Conservation (phyloP, 2,797 vertebrate genomes). For the Enteromius thamalakanensis region DNA sequence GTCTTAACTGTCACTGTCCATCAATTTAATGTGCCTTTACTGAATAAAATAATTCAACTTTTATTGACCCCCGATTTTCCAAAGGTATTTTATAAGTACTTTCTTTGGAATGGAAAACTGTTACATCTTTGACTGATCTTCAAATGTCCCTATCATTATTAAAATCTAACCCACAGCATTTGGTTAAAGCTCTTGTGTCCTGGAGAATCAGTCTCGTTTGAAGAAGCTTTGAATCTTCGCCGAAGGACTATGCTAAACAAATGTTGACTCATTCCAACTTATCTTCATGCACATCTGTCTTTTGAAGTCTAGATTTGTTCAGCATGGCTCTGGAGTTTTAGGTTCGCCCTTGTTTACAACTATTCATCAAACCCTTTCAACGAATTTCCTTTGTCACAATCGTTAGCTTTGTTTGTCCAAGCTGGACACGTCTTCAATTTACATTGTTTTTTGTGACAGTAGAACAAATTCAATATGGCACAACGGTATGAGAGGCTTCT, state of each 20-base stretch:
- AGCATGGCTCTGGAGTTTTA: constrained; percentile 2
- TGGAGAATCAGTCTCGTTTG: not conserved
- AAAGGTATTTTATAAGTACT: not conserved
- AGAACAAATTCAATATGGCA: constrained; percentile 4
- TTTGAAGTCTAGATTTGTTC: constrained; percentile 31
- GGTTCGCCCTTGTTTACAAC: not conserved
- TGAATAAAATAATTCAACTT: not conserved
- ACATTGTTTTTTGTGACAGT: not conserved
- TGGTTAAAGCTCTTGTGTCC: not conserved
- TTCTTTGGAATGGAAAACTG: not conserved
- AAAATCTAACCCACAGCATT: not conserved
- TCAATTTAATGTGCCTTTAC: not conserved
- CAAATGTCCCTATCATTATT: not conserved
- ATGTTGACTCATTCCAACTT: not conserved
- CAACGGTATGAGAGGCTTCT: not conserved
- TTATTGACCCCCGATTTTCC: not conserved
- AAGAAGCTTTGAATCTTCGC: not conserved
- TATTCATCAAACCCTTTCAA: constrained; percentile 17
- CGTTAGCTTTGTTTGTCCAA: not conserved
- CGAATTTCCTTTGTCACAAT: constrained; percentile 7
- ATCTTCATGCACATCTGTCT: not conserved
- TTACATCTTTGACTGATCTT: not conserved
- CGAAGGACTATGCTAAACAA: not conserved
- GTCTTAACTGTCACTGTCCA: not conserved
- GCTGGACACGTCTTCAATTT: constrained; percentile 1